Conservation (phyloP, 1,140 invertebrate genomes). For the Hirudo medicinalis region DNA sequence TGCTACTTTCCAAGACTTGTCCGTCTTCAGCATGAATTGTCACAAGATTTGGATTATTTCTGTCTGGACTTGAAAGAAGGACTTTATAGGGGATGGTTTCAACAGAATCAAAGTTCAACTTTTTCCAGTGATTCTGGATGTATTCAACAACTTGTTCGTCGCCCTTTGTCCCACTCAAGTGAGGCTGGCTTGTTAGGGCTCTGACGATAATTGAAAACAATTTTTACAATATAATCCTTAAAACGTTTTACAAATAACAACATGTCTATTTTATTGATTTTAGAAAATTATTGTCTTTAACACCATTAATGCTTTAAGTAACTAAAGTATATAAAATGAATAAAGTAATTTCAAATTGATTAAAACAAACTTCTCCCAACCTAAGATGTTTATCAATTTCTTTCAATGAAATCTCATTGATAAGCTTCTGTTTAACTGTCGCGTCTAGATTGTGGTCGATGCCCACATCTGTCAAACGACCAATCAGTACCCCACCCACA, state of each 20-base stretch:
- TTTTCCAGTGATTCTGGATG: constrained; percentile 28
- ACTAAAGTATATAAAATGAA: neutral
- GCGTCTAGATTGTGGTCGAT: too few relatives aligned
- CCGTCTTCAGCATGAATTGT: constrained; percentile 4
- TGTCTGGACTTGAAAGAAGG: constrained; percentile 35
- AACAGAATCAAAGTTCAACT: constrained; percentile 29
- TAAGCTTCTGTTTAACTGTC: neutral
- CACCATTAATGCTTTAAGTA: neutral
- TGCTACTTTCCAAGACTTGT: constrained; percentile 15
- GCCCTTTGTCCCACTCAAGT: constrained; percentile 31
- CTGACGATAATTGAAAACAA: constrained; percentile 23
- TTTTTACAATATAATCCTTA: neutral
- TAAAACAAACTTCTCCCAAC: neutral
- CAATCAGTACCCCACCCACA: too few relatives aligned
- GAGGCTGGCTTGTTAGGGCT: constrained; percentile 29
- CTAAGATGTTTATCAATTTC: constrained; percentile 12
- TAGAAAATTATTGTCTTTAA: neutral
- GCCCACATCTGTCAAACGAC: too few relatives aligned
- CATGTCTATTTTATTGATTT: neutral
- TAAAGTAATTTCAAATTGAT: neutral
- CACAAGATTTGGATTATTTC: constrained; percentile 26
- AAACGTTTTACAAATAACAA: too few relatives aligned
- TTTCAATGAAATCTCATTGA: constrained; percentile 10
- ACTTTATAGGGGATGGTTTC: constrained; percentile 33
- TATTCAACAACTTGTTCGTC: constrained; percentile 29